These are phyloP conservation scores for Antheraea assamensis DNA, from an alignment of 2,888 invertebrate species.

Conservation along the genomic window DNA sequence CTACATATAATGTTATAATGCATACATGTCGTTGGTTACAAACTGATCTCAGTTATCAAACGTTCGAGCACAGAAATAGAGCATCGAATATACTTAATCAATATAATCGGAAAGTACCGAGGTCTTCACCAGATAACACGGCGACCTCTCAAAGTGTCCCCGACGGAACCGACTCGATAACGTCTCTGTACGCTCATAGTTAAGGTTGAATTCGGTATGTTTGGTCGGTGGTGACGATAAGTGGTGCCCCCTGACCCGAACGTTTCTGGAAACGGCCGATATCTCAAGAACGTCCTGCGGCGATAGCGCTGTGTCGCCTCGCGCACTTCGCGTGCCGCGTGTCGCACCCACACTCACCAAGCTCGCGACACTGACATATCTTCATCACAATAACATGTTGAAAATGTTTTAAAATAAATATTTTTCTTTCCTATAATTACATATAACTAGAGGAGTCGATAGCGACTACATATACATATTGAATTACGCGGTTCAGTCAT, in stretches of 20 bases:
- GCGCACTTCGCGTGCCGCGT: slow-evolving; percentile 8
- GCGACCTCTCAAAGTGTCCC: slow-evolving; percentile 40
- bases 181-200: background rate
- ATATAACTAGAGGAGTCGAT: no score
- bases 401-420: background rate
- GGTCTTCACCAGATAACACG: slow-evolving; percentile 49
- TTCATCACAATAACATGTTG: background rate
- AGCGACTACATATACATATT: no score
- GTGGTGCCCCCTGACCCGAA: slow-evolving; percentile 49
- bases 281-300: slow-evolving; percentile 49
- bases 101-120: slow-evolving; percentile 72
- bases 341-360: background rate
- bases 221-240: slow-evolving; percentile 41
- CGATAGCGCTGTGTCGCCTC: slow-evolving; percentile 29
- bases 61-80: slow-evolving; percentile 44
- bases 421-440: no score
- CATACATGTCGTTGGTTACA: slow-evolving; percentile 28
- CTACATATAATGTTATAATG: background rate
- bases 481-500: no score
- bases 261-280: slow-evolving; percentile 42
- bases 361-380: background rate
- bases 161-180: background rate
- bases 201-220: slow-evolving; percentile 14
- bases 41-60: slow-evolving; percentile 44
- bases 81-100: slow-evolving; percentile 57